These are phyloP conservation scores for Diloba caeruleocephala DNA, from an alignment of 2,888 invertebrate species.

Conservation along the genomic window DNA sequence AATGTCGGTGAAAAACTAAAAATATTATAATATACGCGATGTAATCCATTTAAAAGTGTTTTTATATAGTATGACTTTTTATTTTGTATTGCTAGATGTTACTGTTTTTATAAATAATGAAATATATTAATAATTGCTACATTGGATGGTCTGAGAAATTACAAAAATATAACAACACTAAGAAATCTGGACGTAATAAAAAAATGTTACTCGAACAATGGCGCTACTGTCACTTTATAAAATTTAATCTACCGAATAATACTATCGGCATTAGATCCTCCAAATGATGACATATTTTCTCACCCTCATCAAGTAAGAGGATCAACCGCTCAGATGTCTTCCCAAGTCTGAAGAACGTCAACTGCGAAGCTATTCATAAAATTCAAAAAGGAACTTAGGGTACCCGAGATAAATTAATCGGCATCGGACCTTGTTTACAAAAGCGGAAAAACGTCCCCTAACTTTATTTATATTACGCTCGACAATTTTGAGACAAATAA, in stretches of 20 bases:
- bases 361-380: constrained; percentile 22
- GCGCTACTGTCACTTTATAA: neutral
- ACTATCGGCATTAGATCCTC: neutral
- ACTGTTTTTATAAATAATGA: too few species aligned
- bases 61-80: too few species aligned
- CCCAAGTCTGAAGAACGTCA: constrained; percentile 8
- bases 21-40: too few species aligned
- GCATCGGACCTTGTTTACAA: constrained; percentile 38
- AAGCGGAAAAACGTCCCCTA: constrained; percentile 34
- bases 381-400: constrained; percentile 15
- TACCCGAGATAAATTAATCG: constrained; percentile 35
- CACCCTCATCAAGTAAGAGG: constrained; percentile 6
- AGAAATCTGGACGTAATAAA: too few species aligned
- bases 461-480: constrained; percentile 41
- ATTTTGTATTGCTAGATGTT: too few species aligned
- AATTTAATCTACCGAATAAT: constrained; percentile 3
- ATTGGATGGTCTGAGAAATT: too few species aligned
- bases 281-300: constrained; percentile 4
- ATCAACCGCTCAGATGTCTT: constrained; percentile 1
- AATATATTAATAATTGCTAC: too few species aligned
- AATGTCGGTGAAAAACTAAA: too few species aligned
- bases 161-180: too few species aligned
- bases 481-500: constrained; percentile 35
- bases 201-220: neutral
- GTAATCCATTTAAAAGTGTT: too few species aligned